A percentile compares a stretch with the other conserved stretches of the same genome.
Conservation (phyloP, 2,113 vertebrate genomes). For the Enhydra lutris region DNA sequence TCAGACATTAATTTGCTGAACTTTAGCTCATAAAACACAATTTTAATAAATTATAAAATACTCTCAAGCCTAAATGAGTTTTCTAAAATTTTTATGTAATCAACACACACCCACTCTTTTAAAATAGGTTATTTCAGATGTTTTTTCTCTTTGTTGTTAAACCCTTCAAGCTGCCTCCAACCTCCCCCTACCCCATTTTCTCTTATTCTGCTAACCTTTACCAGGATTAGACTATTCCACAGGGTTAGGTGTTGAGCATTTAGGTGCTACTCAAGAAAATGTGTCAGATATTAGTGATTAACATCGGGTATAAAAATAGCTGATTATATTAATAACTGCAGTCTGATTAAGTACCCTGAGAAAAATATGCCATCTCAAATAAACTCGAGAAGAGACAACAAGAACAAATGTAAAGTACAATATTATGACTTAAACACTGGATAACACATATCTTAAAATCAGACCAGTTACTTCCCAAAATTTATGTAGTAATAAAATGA, state of each 20-base stretch:
- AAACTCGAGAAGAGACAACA: constrained; percentile 2
- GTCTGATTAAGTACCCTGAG: neutral
- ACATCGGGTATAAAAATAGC: neutral
- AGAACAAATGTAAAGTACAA: constrained; percentile 9
- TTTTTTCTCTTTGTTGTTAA: neutral
- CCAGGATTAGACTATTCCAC: neutral
- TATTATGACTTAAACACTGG: neutral
- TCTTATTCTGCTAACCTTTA: neutral
- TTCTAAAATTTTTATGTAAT: neutral
- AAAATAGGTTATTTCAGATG: neutral
- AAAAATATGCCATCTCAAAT: neutral
- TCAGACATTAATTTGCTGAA: neutral
- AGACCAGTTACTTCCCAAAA: constrained; percentile 2
- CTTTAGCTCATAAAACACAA: neutral
- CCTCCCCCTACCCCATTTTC: neutral
- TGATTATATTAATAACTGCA: neutral
- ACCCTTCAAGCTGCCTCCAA: neutral
- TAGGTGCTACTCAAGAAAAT: neutral
- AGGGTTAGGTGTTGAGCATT: neutral
- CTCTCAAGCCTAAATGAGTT: neutral
- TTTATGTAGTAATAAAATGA: neutral
- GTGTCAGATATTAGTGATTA: neutral
- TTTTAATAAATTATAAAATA: constrained; percentile 12
- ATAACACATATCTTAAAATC: neutral
- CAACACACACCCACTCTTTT: neutral